phyloP scores from a whole-genome alignment of 2,113 vertebrate species.

The Beaufortia kweichowensis region DNA sequence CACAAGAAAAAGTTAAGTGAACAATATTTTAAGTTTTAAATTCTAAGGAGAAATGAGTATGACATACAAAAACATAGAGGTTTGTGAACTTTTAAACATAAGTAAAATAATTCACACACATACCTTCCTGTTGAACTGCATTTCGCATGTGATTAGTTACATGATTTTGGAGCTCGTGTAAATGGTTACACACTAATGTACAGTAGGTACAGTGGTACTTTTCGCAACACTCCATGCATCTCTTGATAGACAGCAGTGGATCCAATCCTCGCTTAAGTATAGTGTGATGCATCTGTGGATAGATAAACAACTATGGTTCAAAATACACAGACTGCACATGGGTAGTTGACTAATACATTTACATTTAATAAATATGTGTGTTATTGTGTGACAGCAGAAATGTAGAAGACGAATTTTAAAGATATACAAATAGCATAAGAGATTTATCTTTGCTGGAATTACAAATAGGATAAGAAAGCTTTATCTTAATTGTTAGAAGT shows the following conservation, averaged over 20 bases:
- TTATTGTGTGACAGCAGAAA: too few relatives aligned
- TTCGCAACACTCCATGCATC: not conserved
- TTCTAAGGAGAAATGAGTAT: too few relatives aligned
- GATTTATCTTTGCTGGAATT: too few relatives aligned
- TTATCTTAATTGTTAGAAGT: too few relatives aligned
- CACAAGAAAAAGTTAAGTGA: too few relatives aligned
- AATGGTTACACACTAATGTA: not conserved
- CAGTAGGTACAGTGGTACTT: slow-evolving; percentile 11
- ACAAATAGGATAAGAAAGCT: too few relatives aligned
- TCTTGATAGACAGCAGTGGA: not conserved
- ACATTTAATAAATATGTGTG: not conserved
- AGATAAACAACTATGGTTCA: too few relatives aligned
- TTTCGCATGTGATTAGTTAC: not conserved
- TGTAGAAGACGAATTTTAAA: too few relatives aligned
- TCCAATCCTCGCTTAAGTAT: not conserved
- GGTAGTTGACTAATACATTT: not conserved
- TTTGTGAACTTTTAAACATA: not conserved
- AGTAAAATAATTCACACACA: not conserved
- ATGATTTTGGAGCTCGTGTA: not conserved
- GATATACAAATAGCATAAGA: too few relatives aligned
- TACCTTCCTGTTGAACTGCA: slow-evolving; percentile 19
- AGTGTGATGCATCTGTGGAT: slow-evolving; percentile 14
- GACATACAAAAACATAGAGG: not conserved
- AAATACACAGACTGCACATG: not conserved
- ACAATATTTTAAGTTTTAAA: too few relatives aligned